Evolutionary conservation across 2,113 vertebrate species (phyloP).

Genomic region (Microtus richardsoni): DNA sequence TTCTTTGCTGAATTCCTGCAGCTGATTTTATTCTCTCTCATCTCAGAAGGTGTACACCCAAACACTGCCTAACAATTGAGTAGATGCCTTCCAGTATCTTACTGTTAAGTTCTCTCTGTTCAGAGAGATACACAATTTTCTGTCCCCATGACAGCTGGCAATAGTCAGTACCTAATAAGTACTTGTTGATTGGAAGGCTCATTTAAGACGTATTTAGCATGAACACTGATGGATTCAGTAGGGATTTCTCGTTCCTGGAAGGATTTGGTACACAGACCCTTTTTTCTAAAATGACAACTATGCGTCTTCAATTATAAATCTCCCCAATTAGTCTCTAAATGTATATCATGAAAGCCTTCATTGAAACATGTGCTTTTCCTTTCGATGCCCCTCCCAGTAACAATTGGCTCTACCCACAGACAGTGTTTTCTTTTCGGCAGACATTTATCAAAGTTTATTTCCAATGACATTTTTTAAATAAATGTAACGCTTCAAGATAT

Average conservation of each 20-base stretch:
- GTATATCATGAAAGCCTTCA: conserved; percentile 60
- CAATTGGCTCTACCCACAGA: not conserved
- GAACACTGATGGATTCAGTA: conserved; percentile 17
- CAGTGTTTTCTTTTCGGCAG: not conserved
- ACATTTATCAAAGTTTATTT: conserved; percentile 29
- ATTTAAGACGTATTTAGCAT: conserved; percentile 45
- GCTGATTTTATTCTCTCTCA: conserved; percentile 50
- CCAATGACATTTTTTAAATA: not conserved
- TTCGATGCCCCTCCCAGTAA: conserved; percentile 1
- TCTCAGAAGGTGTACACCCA: conserved; percentile 41
- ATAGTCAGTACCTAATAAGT: conserved; percentile 35
- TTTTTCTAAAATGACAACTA: conserved; percentile 56
- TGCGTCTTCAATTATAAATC: not conserved
- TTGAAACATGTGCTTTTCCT: conserved; percentile 2
- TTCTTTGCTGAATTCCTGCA: conserved; percentile 21
- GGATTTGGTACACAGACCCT: not conserved
- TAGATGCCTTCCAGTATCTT: not conserved
- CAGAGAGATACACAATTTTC: conserved; percentile 48
- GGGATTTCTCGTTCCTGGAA: not conserved
- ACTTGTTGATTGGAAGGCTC: conserved; percentile 48
- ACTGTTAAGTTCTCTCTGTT: conserved; percentile 23
- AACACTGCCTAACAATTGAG: not conserved
- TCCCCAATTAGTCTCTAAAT: conserved; percentile 58
- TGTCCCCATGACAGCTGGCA: not conserved
- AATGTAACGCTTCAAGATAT: not conserved